Conservation (phyloP, 2,113 vertebrate species). For the Acinonyx jubatus region DNA sequence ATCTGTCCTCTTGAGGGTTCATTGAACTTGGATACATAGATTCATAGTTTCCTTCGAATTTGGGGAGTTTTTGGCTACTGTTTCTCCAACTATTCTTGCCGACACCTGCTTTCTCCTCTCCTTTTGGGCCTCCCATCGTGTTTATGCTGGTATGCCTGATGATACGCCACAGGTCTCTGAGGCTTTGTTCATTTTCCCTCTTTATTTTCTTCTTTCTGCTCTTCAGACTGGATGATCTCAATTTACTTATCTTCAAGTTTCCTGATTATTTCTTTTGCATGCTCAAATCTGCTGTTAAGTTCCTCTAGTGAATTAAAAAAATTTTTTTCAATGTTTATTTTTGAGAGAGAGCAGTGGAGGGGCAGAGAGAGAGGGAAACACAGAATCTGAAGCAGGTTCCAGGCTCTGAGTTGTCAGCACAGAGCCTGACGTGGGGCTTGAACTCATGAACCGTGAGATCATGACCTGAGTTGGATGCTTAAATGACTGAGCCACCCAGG, state of each 20-base stretch:
- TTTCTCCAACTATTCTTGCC: background rate
- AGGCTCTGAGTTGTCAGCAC: too few species aligned
- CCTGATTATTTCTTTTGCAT: background rate
- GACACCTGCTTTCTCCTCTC: background rate
- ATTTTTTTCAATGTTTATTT: too few species aligned
- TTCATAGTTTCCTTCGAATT: background rate
- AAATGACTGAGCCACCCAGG: too few species aligned
- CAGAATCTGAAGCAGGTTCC: too few species aligned
- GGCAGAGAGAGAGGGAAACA: too few species aligned
- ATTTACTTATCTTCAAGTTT: background rate
- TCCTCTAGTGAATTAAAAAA: background rate
- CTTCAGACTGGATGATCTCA: background rate
- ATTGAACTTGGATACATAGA: background rate
- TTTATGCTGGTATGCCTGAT: fast-evolving
- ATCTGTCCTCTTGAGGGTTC: background rate
- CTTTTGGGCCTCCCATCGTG: background rate
- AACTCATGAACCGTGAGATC: too few species aligned
- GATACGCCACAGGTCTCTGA: background rate
- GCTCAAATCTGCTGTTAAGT: background rate
- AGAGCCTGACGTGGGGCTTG: too few species aligned
- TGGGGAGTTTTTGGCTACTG: background rate
- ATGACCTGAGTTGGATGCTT: too few species aligned
- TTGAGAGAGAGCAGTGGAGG: too few species aligned
- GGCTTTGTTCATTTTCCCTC: background rate
- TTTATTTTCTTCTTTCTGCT: background rate